These are phyloP conservation scores for Ficedula albicollis DNA, from an alignment of 2,797 vertebrate species.

Conservation along the genomic window DNA sequence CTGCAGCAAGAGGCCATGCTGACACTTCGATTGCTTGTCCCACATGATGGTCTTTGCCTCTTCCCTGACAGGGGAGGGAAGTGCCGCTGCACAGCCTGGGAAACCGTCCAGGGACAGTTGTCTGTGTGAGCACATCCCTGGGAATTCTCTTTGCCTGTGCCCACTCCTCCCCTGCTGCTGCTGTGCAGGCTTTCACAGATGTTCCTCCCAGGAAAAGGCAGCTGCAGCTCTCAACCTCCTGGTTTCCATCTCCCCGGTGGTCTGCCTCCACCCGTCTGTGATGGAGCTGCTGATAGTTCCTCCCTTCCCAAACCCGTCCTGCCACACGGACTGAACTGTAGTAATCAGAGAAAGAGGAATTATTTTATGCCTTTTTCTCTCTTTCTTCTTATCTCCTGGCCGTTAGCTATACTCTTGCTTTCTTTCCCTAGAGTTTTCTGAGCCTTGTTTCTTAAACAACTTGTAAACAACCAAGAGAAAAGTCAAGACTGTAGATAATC, in stretches of 20 bases:
- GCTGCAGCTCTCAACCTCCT: conserved; percentile 24
- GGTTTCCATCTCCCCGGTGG: conserved; percentile 32
- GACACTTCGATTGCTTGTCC: neutral
- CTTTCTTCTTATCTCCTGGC: neutral
- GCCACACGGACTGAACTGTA: neutral
- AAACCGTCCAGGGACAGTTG: conserved; percentile 25
- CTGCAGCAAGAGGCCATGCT: neutral
- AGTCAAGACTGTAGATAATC: neutral
- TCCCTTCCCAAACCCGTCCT: neutral
- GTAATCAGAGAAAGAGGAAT: neutral
- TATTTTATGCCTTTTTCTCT: neutral
- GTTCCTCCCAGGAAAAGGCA: conserved; percentile 51
- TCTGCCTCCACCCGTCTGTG: conserved; percentile 18
- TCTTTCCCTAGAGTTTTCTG: neutral
- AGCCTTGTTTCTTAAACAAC: neutral
- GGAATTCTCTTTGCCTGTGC: neutral
- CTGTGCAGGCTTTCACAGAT: conserved; percentile 23
- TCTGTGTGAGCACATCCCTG: conserved; percentile 16
- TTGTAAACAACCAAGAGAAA: conserved; percentile 4
- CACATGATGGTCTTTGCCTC: neutral
- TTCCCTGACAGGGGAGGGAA: neutral
- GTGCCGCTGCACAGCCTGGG: neutral
- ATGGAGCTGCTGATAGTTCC: conserved; percentile 31
- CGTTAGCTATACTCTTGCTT: neutral
- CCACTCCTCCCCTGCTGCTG: conserved; percentile 23